Base-by-base conservation (phyloP, 2,797 vertebrate genomes). In the Centroberyx gerrardi region DNA sequence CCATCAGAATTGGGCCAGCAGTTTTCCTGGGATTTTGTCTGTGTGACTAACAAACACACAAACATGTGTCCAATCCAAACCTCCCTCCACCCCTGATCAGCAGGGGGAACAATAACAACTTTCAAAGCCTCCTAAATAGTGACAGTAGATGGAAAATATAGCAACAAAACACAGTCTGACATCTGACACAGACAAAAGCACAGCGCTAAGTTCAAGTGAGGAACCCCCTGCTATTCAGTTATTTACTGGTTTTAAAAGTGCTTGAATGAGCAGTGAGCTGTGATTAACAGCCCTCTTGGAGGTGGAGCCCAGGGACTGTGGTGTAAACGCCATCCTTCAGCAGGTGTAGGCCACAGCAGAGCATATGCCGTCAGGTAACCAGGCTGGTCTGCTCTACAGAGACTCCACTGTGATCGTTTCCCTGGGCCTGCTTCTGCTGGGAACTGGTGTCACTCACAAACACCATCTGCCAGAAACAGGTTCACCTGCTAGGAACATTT, bases 391-490 rank as follows among this genome's bases (percentile, higher is more conserved):
- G 83, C 91, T 94, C 92, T 87, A 82, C 84, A 62, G 94, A 95
- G 93, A 95, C 93, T 76, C 88, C 80, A 79, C 94, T 91, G 93
- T 85, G 70, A 71, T 84, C 70, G 81, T 93, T 93, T 96, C 94
- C 89, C 87, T 89, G 93, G 92, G 94, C 86, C 86, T 72, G 42
- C 72, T 95, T 96, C 96, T 93, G 95, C 95, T 95, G 96, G 96
- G 96, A 96, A 92, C 90, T 90, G 87, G 94, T 93, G 88, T 90
- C 67, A 90, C 82, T 93, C 92, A 86, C 94, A 93, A 95, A 94
- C 89, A 95, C 97, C 97, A 97, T 97, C 97, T 98, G 97, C 93
- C 95, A 90, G 80, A 61, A 90, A 85, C 89, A 85, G 87, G 77
- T 89, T 77, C 56, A 90, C 91, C 91, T 89, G 91, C 86, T 92